Base-by-base conservation (phyloP, 2,888 invertebrate genomes). In the Polydrusus cervinus region DNA sequence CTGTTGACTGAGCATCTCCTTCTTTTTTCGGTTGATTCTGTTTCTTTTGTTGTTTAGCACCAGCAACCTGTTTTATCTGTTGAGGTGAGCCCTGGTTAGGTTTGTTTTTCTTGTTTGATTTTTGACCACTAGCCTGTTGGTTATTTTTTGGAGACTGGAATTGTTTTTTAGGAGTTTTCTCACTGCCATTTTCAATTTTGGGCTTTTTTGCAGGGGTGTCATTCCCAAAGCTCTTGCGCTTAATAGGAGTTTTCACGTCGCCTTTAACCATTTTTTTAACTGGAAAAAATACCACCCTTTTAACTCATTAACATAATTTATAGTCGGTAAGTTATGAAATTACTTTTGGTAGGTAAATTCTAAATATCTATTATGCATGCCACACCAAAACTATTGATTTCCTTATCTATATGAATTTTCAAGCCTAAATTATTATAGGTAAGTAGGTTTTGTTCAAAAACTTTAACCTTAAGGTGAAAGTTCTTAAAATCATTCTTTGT, bases 191-290 rank as follows among this genome's bases (percentile, higher is more conserved):
- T 62, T 78, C 76, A 3, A 68, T 6, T 71, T 80, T 80, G 1
- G 64, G 55, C 62, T 81, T 81, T 70, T 81, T 81, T 45, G 77
- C 78, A 38, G 79, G 78, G 20, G 64, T 71, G 47, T 76, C 61
- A 57, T 76, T 79, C n/a, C 57, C 77, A 16, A 75, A 18, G 60
- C 75, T 78, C 74, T 79, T 78, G 43, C 78, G 78, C 55, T 81
- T 81, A 6, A 69, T 75, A 55, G 76, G 78, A 40, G 74, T 75
- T 64, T 79, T 79, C 20, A 49, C 57, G 45, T 77, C 75, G 34
- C 69, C 76, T 55, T 80, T 78, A 55, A 13, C 57, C 57, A 60
- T 60, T n/a, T 38, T 9, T 6, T 34, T 3, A 34, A 34, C 34
- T 7, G 14, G 25, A 25, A 34, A 53, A 47, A 47, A 9, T 43